Evolutionary conservation across 2,797 vertebrate species (phyloP), one percentile per base, ranked within the genome.

Genomic region (Hipposideros larvatus): DNA sequence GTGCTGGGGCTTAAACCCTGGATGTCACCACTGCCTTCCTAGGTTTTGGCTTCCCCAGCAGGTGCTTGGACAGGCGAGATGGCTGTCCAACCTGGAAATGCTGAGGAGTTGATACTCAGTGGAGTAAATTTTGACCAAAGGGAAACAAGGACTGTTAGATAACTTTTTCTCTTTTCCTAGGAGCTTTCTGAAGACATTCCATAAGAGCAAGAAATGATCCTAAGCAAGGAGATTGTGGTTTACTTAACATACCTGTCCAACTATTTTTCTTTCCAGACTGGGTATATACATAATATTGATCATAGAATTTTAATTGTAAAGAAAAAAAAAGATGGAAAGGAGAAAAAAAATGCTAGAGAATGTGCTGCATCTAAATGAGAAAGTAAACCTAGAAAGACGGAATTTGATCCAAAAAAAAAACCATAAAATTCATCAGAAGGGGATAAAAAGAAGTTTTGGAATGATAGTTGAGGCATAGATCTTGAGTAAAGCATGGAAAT

Each of bases 221-320:
- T 46, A 87, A 91, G 65, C 7, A 65, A 94, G 21, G 55, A 84
- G n/a, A 84, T 2, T 43, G 2, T 87, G 9, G 26, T 65, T 91
- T 70, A 43, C 57, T 48, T 92, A 65, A 77, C 11, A 75, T 73
- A 31, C 13, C 21, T 88, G 1, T 61, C 83, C 51, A 94, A 66
- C 7, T 41, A 66, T 66, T 94, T 65, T 87, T 82, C 53, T 82
- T 87, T 65, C n/a, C n/a, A 90, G 66, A 87, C 9, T 73, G 34
- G 34, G 18, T 61, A 0, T 10, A 53, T 57, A 34, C 11, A 18
- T 78, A 71, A 55, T 46, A 19, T 83, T 57, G 15, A 77, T 21
- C 46, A 87, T 53, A 57, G 61, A 59, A 79, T 66, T 21, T 57
- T 84, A 61, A 57, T 71, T 22, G 83, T 19, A 14, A 59, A 21